Base-by-base conservation (phyloP, 2,888 invertebrate species). In the Nasonovia ribisnigri region DNA sequence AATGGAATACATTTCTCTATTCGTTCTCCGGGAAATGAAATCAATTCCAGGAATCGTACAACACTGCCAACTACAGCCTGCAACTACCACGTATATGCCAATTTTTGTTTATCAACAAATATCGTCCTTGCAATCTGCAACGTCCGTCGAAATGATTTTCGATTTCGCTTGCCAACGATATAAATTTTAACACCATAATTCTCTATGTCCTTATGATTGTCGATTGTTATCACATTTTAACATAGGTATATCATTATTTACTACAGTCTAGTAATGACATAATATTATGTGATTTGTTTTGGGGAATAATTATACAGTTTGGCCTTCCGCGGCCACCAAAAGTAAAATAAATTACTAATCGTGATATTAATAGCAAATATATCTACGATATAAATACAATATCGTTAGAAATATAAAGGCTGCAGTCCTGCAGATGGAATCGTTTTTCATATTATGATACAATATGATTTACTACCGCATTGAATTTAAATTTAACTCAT, bases 81-180 rank as follows among this genome's bases (percentile, higher is more conserved):
- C 24, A n/a, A 77, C 77, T 77, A 77, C 36, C 54, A 20, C 16
- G 20, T 77, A 67, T 36, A 77, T 77, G 36, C 36, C 77, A 77
- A 77, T 36, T 77, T 77, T 77, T 77, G 77, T 77, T 77, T 77
- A 77, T 36, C 16, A 77, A 77, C 77, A 77, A 77, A 77, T 36
- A 36, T 77, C 36, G 36, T 36, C 16, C 8, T 77, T 20, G 77
- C 77, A 77, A 57, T 6, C 5, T 20, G 36, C n/a, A 4, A 36
- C 20, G 20, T 77, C 6, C 36, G 77, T 36, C 36, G 67, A 77
- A 36, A 77, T 77, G 20, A 77, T 77, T 77, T 67, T 46, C 67
- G 16, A 36, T 77, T 77, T 77, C 36, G 36, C 6, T 77, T 10
- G 16, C 20, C 36, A 36, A 36, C 77, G 20, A 77, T 77, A 77